phyloP scores from a whole-genome alignment of 1,140 invertebrate genomes.

The Caligus rogercresseyi region DNA sequence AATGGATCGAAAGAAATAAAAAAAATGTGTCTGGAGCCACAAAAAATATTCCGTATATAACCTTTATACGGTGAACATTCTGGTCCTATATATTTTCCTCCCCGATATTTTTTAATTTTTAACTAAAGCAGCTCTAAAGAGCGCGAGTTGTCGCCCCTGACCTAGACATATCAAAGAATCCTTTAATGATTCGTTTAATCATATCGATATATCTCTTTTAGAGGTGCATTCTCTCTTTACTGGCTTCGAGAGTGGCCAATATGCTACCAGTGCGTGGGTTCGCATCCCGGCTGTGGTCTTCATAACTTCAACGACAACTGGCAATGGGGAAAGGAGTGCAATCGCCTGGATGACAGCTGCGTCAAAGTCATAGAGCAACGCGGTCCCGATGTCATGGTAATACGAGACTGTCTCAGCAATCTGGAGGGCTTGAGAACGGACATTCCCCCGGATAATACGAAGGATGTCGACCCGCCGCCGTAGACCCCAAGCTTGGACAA shows the following conservation, averaged over 20 bases:
- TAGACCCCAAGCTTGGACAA: constrained; percentile 55
- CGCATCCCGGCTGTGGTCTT: constrained; percentile 64
- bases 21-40: too few relatives aligned
- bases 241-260: constrained; percentile 14
- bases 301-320: constrained; percentile 62
- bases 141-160: too few relatives aligned
- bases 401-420: constrained; percentile 63
- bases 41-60: too few relatives aligned
- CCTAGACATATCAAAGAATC: too few relatives aligned
- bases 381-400: constrained; percentile 55
- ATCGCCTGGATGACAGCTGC: constrained; percentile 64
- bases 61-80: too few relatives aligned
- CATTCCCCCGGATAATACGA: constrained; percentile 56
- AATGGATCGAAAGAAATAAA: too few relatives aligned
- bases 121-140: too few relatives aligned
- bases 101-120: too few relatives aligned
- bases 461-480: constrained; percentile 59
- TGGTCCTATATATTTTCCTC: too few relatives aligned
- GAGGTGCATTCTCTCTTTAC: constrained; percentile 7
- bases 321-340: constrained; percentile 53
- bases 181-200: too few relatives aligned
- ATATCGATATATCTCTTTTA: not conserved
- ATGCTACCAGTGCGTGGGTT: constrained; percentile 73
- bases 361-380: constrained; percentile 42
- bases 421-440: constrained; percentile 57